phyloP scores from a whole-genome alignment of 92 coral and sea anemone species.

The Diadumene lineata region DNA sequence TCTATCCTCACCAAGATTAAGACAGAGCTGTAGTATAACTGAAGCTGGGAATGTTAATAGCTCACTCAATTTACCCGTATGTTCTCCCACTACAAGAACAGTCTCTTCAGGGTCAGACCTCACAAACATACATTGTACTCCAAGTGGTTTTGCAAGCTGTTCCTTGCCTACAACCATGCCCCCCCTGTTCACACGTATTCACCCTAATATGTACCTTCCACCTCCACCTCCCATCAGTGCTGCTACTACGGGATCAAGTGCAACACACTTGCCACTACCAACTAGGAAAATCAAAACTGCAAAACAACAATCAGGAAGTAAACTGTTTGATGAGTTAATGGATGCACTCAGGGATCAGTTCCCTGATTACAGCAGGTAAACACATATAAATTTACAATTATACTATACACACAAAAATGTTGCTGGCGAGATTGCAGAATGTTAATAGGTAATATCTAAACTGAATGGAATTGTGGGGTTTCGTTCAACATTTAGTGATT shows the following conservation, averaged over 20 bases:
- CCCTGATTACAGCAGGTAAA: constrained; percentile 66
- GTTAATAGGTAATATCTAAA: no score
- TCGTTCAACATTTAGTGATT: no score
- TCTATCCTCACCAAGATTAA: no score
- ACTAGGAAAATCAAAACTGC: constrained; percentile 16
- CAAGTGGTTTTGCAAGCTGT: background rate
- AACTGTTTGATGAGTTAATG: constrained; percentile 67
- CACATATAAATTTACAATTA: no score
- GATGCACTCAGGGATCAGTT: constrained; percentile 61
- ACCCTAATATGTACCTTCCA: background rate
- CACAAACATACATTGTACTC: background rate
- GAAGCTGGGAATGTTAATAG: no score
- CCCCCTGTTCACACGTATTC: background rate
- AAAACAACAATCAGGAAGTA: background rate
- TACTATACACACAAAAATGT: no score
- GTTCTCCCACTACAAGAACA: background rate
- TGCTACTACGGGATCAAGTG: background rate
- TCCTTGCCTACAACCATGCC: background rate
- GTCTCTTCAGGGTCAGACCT: background rate
- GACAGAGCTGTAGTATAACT: no score
- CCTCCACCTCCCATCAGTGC: background rate
- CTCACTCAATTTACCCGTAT: no score
- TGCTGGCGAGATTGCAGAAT: no score
- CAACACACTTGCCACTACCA: constrained; percentile 5
- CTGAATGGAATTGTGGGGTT: no score